These are phyloP conservation scores for Drepana arcuata DNA, from an alignment of 1,140 invertebrate species.

Conservation along the genomic window DNA sequence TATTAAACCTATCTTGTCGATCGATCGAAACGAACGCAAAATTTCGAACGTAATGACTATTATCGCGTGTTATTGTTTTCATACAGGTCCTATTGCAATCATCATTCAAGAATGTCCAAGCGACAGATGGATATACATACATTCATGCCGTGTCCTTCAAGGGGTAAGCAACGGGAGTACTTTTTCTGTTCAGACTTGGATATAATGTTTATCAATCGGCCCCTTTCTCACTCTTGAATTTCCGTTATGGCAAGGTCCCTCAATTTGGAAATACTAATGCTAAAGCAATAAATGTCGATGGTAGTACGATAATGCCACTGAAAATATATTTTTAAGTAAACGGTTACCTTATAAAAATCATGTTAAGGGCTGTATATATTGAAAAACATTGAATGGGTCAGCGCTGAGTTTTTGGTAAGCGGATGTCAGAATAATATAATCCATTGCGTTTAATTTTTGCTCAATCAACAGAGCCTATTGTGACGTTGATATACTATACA, in stretches of 20 bases:
- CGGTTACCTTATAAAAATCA: not conserved
- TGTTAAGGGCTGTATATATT: too few species aligned
- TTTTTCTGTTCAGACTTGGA: too few species aligned
- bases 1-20: constrained; percentile 32
- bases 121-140: too few species aligned
- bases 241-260: not conserved
- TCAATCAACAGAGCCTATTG: not conserved
- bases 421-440: not conserved
- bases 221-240: not conserved
- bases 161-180: too few species aligned
- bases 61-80: not conserved
- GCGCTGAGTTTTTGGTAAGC: not conserved
- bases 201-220: too few species aligned
- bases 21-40: constrained; percentile 20
- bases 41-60: constrained; percentile 52
- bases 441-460: not conserved
- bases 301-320: not conserved
- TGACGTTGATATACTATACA: not conserved
- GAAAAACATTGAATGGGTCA: not conserved
- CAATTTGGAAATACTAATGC: not conserved
- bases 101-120: not conserved
- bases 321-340: not conserved
- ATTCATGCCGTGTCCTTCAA: too few species aligned
- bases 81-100: not conserved
- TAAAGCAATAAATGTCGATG: not conserved